Percentiles rank a stretch among this genome's conserved stretches.
phyloP scores from a whole-genome alignment of 2,888 invertebrate genomes.

The Nomada goodeniana region DNA sequence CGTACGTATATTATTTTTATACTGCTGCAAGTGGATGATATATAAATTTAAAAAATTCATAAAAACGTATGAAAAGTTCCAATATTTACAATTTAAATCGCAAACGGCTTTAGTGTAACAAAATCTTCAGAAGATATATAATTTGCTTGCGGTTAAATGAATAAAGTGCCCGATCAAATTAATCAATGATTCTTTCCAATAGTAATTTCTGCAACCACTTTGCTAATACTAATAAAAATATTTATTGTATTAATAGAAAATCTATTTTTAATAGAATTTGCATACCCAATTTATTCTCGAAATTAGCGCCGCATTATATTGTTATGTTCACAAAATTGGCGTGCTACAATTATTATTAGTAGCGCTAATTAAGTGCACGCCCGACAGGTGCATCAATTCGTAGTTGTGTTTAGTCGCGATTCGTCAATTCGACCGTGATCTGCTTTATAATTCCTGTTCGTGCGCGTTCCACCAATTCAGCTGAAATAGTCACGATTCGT shows the following conservation, averaged over 20 bases:
- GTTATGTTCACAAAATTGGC: too few species aligned
- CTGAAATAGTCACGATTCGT: slow-evolving; percentile 45
- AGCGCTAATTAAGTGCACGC: neutral
- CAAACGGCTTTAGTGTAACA: neutral
- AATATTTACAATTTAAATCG: neutral
- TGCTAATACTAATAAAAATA: neutral
- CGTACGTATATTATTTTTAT: too few species aligned
- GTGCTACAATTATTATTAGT: neutral
- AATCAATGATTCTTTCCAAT: too few species aligned
- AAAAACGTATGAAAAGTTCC: neutral
- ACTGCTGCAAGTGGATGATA: too few species aligned
- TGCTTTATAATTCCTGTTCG: slow-evolving; percentile 36
- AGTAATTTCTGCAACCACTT: too few species aligned
- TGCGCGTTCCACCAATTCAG: slow-evolving; percentile 34
- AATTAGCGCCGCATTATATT: too few species aligned
- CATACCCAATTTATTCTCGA: too few species aligned
- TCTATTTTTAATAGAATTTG: neutral
- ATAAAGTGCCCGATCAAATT: too few species aligned
- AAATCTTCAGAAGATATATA: neutral
- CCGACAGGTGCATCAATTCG: slow-evolving; percentile 17
- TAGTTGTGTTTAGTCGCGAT: slow-evolving; percentile 36
- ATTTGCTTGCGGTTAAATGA: too few species aligned
- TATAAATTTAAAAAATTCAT: too few species aligned
- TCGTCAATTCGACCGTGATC: slow-evolving; percentile 31
- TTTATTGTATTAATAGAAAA: neutral